These are phyloP conservation scores for Calameuta idolon DNA, from an alignment of 2,888 invertebrate species.

Conservation along the genomic window DNA sequence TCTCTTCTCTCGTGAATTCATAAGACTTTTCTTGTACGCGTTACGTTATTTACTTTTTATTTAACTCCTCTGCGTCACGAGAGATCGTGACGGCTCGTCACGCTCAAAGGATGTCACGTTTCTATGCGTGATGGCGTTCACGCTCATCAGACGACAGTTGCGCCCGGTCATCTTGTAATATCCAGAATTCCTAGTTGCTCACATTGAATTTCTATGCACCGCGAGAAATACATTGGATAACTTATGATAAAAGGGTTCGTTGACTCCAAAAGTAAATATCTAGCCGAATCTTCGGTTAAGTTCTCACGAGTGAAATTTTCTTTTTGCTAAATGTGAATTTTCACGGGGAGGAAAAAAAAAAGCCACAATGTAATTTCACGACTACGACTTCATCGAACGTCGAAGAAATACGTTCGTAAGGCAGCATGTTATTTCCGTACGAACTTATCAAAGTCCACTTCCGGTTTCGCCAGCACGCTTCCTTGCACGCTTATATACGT, in stretches of 20 bases:
- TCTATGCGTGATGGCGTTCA: slow-evolving; percentile 14
- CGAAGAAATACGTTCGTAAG: background rate
- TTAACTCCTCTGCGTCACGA: slow-evolving; percentile 6
- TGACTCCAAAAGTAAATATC: background rate
- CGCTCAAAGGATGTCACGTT: slow-evolving; percentile 20
- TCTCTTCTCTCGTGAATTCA: background rate
- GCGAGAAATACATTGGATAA: background rate
- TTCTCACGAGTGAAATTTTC: background rate
- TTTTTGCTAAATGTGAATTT: background rate
- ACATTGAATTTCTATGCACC: slow-evolving; percentile 7
- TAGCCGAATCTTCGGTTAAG: background rate
- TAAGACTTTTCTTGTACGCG: background rate
- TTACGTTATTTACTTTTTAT: background rate
- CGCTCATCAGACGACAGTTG: slow-evolving; percentile 8
- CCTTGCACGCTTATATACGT: background rate
- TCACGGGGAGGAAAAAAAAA: background rate
- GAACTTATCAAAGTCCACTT: background rate
- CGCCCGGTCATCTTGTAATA: slow-evolving; percentile 9
- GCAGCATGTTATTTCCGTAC: background rate
- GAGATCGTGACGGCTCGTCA: background rate
- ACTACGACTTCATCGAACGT: background rate
- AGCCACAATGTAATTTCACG: background rate
- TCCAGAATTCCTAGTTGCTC: slow-evolving; percentile 11
- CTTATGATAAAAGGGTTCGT: background rate
- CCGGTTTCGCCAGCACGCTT: background rate